Conservation (phyloP, 2,113 vertebrate genomes). For the Thinocorus orbignyianus region DNA sequence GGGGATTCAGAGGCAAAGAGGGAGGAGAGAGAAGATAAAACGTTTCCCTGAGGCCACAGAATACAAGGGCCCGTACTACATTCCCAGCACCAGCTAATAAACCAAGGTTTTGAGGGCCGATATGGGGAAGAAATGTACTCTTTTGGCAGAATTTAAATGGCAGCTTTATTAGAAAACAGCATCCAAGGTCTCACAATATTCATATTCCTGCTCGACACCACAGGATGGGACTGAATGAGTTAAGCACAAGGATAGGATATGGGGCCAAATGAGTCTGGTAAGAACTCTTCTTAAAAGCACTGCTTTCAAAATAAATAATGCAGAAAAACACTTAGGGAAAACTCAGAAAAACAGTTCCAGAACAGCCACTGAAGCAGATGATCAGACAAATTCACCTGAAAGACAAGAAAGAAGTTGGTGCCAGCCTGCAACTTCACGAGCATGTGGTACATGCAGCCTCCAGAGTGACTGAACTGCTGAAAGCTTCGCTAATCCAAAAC, state of each 20-base stretch:
- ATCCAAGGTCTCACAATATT: constrained; percentile 14
- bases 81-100: neutral
- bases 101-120: neutral
- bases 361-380: constrained; percentile 10
- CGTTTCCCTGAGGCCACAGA: neutral
- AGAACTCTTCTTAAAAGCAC: constrained; percentile 24
- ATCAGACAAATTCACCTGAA: constrained; percentile 40
- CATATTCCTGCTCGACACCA: neutral
- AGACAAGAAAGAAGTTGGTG: neutral
- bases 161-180: constrained; percentile 25
- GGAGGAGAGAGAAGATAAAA: neutral
- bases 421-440: constrained; percentile 21
- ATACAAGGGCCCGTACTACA: neutral
- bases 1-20: neutral
- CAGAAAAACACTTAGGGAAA: constrained; percentile 52
- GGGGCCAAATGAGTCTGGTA: neutral
- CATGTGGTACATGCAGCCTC: constrained; percentile 19
- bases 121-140: neutral
- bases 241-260: neutral
- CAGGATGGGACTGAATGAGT: neutral
- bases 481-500: constrained; percentile 70
- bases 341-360: neutral
- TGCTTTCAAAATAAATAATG: constrained; percentile 52
- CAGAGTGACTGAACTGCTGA: constrained; percentile 54
- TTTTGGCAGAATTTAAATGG: neutral